phyloP scores from a whole-genome alignment of 2,113 vertebrate species.

The Salvelinus fontinalis region DNA sequence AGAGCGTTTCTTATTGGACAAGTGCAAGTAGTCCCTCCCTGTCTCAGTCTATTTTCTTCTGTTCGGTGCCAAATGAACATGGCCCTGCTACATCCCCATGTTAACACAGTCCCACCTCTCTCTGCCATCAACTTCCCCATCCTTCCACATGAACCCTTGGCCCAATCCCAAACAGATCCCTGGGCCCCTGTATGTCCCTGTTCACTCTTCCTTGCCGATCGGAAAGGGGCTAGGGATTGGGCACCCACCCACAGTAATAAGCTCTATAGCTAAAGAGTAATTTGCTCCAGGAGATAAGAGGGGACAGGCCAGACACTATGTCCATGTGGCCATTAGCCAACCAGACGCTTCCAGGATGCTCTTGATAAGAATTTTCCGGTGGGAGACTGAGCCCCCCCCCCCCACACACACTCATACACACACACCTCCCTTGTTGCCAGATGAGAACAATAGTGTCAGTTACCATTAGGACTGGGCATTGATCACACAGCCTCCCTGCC shows the following conservation, averaged over 20 bases:
- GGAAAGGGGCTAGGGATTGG: not conserved
- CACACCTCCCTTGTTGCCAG: not conserved
- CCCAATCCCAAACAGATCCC: not conserved
- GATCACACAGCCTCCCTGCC: conserved; percentile 41
- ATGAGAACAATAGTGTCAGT: conserved; percentile 64
- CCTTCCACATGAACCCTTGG: not conserved
- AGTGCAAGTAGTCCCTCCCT: too few relatives aligned
- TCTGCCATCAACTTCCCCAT: not conserved
- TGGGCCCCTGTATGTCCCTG: not conserved
- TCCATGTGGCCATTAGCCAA: conserved; percentile 55
- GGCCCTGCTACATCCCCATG: not conserved
- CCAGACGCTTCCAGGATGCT: conserved; percentile 42
- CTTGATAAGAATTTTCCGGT: conserved; percentile 61
- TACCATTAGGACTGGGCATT: conserved; percentile 53
- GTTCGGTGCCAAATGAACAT: not conserved
- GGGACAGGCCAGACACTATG: conserved; percentile 46
- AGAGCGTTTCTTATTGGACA: too few relatives aligned
- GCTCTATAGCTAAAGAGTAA: conserved; percentile 26
- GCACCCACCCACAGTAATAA: not conserved
- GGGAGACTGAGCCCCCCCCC: conserved; percentile 1
- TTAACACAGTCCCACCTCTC: not conserved
- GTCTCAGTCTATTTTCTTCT: too few relatives aligned
- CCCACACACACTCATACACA: conserved; percentile 23
- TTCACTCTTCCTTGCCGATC: not conserved
- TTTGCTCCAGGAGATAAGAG: conserved; percentile 45